Evolutionary conservation across 2,888 invertebrate genomes (phyloP).

Genomic region (Monochamus alternatus): DNA sequence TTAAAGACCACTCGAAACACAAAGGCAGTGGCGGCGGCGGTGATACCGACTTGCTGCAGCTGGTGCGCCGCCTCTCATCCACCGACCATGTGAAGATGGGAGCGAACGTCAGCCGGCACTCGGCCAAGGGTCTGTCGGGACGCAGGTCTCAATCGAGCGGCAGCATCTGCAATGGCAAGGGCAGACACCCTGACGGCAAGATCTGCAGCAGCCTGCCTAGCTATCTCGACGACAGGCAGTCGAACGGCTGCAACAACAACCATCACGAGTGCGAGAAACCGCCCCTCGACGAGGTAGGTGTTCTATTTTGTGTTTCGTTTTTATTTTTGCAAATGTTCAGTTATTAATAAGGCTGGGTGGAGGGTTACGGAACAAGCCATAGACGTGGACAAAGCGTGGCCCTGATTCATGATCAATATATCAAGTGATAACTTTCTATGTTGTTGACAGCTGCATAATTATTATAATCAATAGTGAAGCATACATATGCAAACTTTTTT

Average conservation of each 20-base stretch:
- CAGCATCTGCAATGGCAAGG: slow-evolving; percentile 78
- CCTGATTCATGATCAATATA: no score
- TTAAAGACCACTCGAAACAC: slow-evolving; percentile 52
- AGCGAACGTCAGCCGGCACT: slow-evolving; percentile 85
- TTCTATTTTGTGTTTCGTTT: not conserved
- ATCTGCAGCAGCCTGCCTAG: slow-evolving; percentile 79
- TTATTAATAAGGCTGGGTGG: no score
- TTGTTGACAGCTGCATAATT: no score
- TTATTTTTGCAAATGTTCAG: no score
- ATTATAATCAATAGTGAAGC: no score
- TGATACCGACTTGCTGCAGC: slow-evolving; percentile 72
- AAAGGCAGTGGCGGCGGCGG: slow-evolving; percentile 48
- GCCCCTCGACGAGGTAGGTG: slow-evolving; percentile 64
- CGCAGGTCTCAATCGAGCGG: slow-evolving; percentile 83
- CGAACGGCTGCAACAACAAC: slow-evolving; percentile 67
- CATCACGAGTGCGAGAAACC: slow-evolving; percentile 66
- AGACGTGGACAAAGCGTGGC: no score
- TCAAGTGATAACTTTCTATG: no score
- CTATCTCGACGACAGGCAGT: slow-evolving; percentile 77
- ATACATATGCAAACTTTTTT: no score
- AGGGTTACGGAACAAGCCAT: no score
- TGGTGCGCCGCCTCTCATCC: slow-evolving; percentile 67
- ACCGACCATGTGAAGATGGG: slow-evolving; percentile 79
- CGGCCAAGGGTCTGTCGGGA: slow-evolving; percentile 81
- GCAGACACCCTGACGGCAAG: slow-evolving; percentile 60